phyloP scores from a whole-genome alignment of 2,888 invertebrate genomes.

The Cenopis cana region DNA sequence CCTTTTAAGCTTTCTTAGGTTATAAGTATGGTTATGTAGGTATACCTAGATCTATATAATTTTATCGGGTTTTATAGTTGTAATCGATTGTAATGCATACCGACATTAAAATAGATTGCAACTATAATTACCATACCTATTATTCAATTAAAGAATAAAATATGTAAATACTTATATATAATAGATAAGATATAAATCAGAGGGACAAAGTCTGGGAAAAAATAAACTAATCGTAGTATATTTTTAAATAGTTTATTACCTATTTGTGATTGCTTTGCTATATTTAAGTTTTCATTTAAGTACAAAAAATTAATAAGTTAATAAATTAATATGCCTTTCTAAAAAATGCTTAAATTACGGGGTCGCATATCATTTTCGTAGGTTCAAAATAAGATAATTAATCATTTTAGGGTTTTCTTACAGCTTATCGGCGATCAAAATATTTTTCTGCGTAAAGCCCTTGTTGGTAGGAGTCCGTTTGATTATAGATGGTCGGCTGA shows the following conservation, averaged over 20 bases:
- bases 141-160: too few relatives aligned
- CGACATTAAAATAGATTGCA: too few relatives aligned
- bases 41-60: background rate
- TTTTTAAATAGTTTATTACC: constrained; percentile 34
- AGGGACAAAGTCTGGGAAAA: background rate
- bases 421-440: constrained; percentile 31
- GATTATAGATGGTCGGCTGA: constrained; percentile 46
- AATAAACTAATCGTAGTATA: background rate
- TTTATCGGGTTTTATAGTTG: background rate
- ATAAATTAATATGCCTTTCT: constrained; percentile 20
- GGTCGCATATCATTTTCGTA: background rate
- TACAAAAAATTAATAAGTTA: constrained; percentile 40
- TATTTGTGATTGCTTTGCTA: constrained; percentile 40
- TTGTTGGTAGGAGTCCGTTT: constrained; percentile 46
- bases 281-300: constrained; percentile 10
- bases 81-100: too few relatives aligned
- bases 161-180: too few relatives aligned
- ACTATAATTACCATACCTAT: too few relatives aligned
- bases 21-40: too few relatives aligned
- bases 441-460: constrained; percentile 30
- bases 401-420: background rate
- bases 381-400: background rate
- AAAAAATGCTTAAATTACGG: background rate
- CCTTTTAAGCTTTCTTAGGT: too few relatives aligned
- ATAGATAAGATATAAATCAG: too few relatives aligned